Base-by-base conservation (phyloP, 2,113 vertebrate genomes). In the Microtus ochrogaster region DNA sequence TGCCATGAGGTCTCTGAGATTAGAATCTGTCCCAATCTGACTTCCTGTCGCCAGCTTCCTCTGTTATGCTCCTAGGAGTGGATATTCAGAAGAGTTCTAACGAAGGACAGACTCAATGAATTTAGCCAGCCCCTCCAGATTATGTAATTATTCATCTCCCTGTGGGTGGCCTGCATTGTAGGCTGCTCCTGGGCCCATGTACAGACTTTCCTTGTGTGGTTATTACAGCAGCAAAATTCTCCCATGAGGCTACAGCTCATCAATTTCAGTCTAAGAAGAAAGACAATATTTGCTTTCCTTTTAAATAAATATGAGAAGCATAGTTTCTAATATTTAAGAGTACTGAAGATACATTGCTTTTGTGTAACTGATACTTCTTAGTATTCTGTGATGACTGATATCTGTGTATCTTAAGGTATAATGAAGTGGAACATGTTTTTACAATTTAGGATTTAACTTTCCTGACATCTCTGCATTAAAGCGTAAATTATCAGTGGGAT, bases 81-180 rank as follows among this genome's bases (percentile, higher is more conserved):
- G 26, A 91, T 90, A 88, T 81, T 83, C 58, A 36, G 0, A 61
- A 96, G 49, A 30, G 8, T 66, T 55, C 68, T 3, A 52, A 39
- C 10, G 4, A 36, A n/a, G 52, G 22, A 36, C 24, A 33, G 0
- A 7, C 7, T 13, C 47, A 33, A 14, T 4, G 39, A 52, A 49
- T 6, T 68, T n/a, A 83, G 7, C 41, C 92, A 91, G 87, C 39
- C 52, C 90, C 41, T 92, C 52, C 6, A 68, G 65, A 97, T 36
- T 33, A 61, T 17, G 24, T 55, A 11, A 41, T 92, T 79, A 72
- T 74, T 95, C 84, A 84, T 92, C 12, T n/a, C 77, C n/a, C 1
- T 1, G n/a, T 41, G 65, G 13, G 70, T 77, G 55, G 44, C 49
- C 70, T 39, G 13, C 58, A 89, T 77, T 44, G 41, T 5, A 16